A percentile compares a stretch with the other conserved stretches of the same genome.
phyloP scores from a whole-genome alignment of 2,797 vertebrate species.

The Huso huso region DNA sequence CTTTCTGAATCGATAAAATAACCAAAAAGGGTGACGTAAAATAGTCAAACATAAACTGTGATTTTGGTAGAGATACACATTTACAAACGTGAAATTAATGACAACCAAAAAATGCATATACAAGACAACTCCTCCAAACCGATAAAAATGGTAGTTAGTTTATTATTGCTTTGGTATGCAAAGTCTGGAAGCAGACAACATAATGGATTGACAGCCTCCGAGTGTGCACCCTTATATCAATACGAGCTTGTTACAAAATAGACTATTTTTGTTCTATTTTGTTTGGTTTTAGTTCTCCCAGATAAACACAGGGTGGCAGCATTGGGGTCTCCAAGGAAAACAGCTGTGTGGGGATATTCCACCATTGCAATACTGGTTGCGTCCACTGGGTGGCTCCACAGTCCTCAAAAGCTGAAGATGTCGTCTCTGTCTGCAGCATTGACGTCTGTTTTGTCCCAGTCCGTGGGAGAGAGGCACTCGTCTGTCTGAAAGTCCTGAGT shows the following conservation, averaged over 20 bases:
- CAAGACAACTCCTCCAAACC: conserved; percentile 26
- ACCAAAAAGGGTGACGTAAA: not conserved
- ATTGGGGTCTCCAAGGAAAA: conserved; percentile 28
- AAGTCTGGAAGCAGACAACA: conserved; percentile 38
- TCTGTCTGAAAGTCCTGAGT: conserved; percentile 80
- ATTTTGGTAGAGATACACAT: conserved; percentile 28
- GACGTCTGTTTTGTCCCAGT: conserved; percentile 73
- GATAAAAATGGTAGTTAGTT: conserved; percentile 25
- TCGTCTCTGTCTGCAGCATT: conserved; percentile 60
- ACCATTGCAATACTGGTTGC: conserved; percentile 8
- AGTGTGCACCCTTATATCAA: not conserved
- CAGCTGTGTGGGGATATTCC: conserved; percentile 16
- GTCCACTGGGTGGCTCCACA: conserved; percentile 18
- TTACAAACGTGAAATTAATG: conserved; percentile 23
- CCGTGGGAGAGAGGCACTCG: conserved; percentile 74
- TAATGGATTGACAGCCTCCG: not conserved
- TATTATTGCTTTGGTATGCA: conserved; percentile 67
- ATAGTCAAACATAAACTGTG: conserved; percentile 10
- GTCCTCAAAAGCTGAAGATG: conserved; percentile 68
- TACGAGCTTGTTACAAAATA: not conserved
- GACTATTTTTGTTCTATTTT: not conserved
- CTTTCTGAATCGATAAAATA: not conserved
- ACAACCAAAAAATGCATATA: conserved; percentile 25
- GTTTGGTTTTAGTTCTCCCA: conserved; percentile 23
- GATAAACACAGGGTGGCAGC: conserved; percentile 27